A percentile compares a stretch with the other conserved stretches of the same genome.
phyloP scores from a whole-genome alignment of 2,113 vertebrate genomes.

The Pangasianodon gigas region DNA sequence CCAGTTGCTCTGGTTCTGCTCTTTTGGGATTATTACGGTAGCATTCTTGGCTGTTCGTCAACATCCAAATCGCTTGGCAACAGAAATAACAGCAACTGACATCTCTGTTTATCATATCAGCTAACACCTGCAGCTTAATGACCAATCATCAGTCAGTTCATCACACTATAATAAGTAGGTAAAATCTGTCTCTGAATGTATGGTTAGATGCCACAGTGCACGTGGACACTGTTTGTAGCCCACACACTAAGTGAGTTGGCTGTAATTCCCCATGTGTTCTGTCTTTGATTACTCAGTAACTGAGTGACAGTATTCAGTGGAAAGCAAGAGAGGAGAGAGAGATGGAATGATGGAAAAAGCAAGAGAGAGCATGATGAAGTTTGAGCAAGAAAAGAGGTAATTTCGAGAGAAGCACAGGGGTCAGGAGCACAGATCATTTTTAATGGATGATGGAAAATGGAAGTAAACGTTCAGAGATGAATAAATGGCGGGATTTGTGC shows the following conservation, averaged over 20 bases:
- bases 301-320: background rate
- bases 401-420: background rate
- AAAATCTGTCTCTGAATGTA: background rate
- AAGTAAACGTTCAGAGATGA: slow-evolving; percentile 26
- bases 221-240: background rate
- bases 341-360: background rate
- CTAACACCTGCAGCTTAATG: slow-evolving; percentile 21
- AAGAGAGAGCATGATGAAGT: background rate
- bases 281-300: background rate
- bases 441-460: slow-evolving; percentile 31
- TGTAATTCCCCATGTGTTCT: background rate
- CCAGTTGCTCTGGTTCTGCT: slow-evolving; percentile 9
- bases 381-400: background rate
- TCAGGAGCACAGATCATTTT: slow-evolving; percentile 33
- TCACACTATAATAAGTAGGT: background rate
- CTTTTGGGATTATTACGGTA: slow-evolving; percentile 30
- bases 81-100: slow-evolving; percentile 35
- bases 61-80: slow-evolving; percentile 37
- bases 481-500: slow-evolving; percentile 1
- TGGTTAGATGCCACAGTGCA: background rate
- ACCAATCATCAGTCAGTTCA: slow-evolving; percentile 12
- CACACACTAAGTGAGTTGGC: background rate
- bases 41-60: slow-evolving; percentile 30
- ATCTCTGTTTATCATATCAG: slow-evolving; percentile 35
- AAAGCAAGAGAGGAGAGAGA: slow-evolving; percentile 9